Conservation (phyloP, 1,140 invertebrate species). For the Danaus plexippus region DNA sequence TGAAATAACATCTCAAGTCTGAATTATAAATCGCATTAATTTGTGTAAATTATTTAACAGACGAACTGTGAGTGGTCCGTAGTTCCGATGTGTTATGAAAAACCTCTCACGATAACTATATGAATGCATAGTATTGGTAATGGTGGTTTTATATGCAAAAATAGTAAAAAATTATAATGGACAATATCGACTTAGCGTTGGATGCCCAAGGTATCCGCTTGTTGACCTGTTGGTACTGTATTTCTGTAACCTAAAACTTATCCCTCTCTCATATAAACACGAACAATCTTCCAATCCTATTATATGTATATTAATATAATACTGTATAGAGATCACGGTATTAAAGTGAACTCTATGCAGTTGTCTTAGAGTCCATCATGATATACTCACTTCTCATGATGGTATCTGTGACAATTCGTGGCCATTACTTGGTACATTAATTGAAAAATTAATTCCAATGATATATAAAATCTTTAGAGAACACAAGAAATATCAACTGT, state of each 20-base stretch:
- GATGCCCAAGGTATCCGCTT: conserved; percentile 67
- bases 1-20: conserved; percentile 29
- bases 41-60: conserved; percentile 24
- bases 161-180: conserved; percentile 58
- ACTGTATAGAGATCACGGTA: conserved; percentile 15
- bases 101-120: conserved; percentile 31
- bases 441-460: background rate
- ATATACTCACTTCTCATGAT: conserved; percentile 28
- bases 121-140: conserved; percentile 61
- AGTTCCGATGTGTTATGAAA: conserved; percentile 26
- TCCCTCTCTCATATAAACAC: conserved; percentile 49
- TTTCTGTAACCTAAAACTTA: conserved; percentile 65
- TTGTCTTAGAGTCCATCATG: conserved; percentile 11
- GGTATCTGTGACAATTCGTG: conserved; percentile 10
- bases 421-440: conserved; percentile 4
- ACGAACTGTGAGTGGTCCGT: conserved; percentile 52
- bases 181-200: conserved; percentile 65
- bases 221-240: conserved; percentile 59
- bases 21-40: conserved; percentile 30
- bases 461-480: no score
- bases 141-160: conserved; percentile 64
- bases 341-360: conserved; percentile 12
- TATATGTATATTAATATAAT: conserved; percentile 24
- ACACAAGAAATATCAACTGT: no score
- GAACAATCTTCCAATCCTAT: conserved; percentile 51